Conservation (phyloP, 2,888 invertebrate species). For the Kuschelorhynchus macadamiae region DNA sequence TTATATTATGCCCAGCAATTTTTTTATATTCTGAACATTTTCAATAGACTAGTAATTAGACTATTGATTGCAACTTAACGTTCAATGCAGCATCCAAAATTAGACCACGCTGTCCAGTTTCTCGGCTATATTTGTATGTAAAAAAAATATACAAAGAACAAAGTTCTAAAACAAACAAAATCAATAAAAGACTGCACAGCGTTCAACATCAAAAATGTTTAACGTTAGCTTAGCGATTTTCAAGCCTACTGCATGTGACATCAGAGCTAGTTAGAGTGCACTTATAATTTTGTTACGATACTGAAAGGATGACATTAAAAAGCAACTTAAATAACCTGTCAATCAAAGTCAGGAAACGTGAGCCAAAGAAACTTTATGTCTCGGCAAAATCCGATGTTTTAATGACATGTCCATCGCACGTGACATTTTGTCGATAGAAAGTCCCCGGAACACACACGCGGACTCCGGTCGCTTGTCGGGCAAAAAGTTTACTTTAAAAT, state of each 20-base stretch:
- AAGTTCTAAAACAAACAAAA: too few relatives aligned
- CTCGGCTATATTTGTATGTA: too few relatives aligned
- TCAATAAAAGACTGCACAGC: too few relatives aligned
- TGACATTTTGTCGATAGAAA: slow-evolving; percentile 53
- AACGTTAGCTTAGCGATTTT: slow-evolving; percentile 29
- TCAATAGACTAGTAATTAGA: too few relatives aligned
- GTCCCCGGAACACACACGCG: slow-evolving; percentile 27
- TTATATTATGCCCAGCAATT: too few relatives aligned
- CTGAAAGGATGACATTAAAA: slow-evolving; percentile 57
- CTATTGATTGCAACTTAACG: too few relatives aligned
- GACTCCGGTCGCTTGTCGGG: slow-evolving; percentile 10
- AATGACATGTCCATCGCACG: slow-evolving; percentile 60
- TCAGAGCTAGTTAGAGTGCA: slow-evolving; percentile 52
- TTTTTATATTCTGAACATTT: too few relatives aligned
- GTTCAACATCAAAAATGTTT: slow-evolving; percentile 11
- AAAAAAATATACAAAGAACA: too few relatives aligned
- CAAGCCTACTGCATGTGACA: slow-evolving; percentile 39
- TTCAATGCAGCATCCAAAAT: too few relatives aligned
- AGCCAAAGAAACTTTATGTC: slow-evolving; percentile 60
- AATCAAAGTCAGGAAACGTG: slow-evolving; percentile 60
- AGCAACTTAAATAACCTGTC: slow-evolving; percentile 64
- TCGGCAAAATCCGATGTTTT: slow-evolving; percentile 60
- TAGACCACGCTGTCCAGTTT: too few relatives aligned
- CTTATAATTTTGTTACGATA: slow-evolving; percentile 55
- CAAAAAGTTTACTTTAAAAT: slow-evolving; percentile 24